These are phyloP conservation scores for Linnaemya vulpina DNA, from an alignment of 2,888 invertebrate genomes.

Conservation along the genomic window DNA sequence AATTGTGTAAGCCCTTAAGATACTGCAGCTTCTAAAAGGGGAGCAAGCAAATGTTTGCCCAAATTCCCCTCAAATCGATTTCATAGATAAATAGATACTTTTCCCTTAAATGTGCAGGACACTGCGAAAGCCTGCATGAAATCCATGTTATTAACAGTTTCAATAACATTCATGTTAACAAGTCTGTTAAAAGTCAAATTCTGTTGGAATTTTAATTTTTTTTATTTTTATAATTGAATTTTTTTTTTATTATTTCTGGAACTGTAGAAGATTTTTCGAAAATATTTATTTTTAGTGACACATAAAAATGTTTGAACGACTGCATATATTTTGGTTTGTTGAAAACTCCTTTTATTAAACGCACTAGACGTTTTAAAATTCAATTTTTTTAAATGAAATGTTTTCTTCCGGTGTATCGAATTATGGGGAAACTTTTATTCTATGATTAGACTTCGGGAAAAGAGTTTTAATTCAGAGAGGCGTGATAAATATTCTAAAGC, in stretches of 20 bases:
- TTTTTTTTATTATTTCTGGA: neutral
- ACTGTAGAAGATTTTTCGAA: neutral
- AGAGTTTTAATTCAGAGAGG: too few species aligned
- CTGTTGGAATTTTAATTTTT: neutral
- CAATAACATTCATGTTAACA: neutral
- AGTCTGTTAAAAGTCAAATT: neutral
- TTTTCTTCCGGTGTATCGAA: too few species aligned
- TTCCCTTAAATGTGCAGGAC: neutral
- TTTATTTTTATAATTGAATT: neutral
- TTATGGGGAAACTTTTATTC: too few species aligned
- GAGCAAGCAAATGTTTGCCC: neutral
- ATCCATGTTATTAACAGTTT: constrained; percentile 35
- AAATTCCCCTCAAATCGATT: constrained; percentile 50
- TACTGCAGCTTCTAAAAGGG: constrained; percentile 9
- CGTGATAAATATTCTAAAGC: too few species aligned
- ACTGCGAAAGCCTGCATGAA: neutral
- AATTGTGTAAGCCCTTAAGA: neutral
- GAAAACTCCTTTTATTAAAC: too few species aligned
- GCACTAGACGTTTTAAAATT: too few species aligned
- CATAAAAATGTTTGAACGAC: too few species aligned
- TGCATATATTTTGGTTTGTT: too few species aligned
- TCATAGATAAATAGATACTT: constrained; percentile 21
- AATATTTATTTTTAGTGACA: neutral
- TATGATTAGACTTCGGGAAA: too few species aligned
- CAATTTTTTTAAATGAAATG: too few species aligned